Evolutionary conservation across 1,140 invertebrate genomes (phyloP).

Genomic region (Melanaphis sacchari): DNA sequence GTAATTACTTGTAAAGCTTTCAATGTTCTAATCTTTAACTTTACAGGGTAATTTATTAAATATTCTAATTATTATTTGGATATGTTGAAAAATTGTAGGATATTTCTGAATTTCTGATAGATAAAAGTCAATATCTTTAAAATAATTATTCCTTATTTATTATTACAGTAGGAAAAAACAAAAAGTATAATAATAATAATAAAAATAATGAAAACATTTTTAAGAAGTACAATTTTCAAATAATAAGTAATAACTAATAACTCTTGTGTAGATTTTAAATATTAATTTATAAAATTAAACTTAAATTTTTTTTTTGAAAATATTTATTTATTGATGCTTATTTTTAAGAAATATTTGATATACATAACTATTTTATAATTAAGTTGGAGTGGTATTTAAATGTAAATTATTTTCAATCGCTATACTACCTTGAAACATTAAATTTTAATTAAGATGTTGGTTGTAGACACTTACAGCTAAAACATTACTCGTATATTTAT

Average conservation of each 20-base stretch:
- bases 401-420: neutral
- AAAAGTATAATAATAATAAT: neutral
- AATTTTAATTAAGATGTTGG: neutral
- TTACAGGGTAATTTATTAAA: conserved; percentile 3
- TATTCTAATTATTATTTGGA: neutral
- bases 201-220: no score
- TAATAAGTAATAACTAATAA: neutral
- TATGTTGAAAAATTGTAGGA: neutral
- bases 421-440: neutral
- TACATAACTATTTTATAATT: neutral
- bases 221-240: neutral
- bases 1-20: neutral
- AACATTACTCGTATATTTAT: no score
- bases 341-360: no score
- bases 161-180: neutral
- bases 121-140: neutral
- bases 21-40: neutral
- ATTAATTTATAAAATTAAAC: neutral
- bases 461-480: no score
- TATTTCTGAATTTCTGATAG: no score
- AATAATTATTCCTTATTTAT: neutral
- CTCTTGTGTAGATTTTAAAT: neutral
- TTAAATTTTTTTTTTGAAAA: neutral
- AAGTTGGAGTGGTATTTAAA: neutral
- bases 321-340: no score